Evolutionary conservation across 2,888 invertebrate genomes (phyloP), one percentile per base, ranked within the genome.

Genomic region (Phalangium opilio): DNA sequence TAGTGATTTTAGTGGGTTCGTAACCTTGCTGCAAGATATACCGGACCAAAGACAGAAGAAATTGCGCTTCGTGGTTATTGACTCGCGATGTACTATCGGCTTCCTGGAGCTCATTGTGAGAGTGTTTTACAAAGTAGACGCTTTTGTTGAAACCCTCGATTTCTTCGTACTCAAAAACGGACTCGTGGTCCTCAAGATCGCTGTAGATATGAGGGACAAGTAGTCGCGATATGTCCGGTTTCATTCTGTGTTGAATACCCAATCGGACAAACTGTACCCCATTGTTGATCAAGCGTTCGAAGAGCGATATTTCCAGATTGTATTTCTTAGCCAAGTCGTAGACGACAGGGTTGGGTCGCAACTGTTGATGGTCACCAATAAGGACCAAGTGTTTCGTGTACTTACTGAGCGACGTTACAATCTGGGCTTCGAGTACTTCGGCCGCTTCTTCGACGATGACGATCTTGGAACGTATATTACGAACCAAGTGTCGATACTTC

Each of bases 281-380:
- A 57, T 81, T 79, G 1, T 72, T 71, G 2, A 86, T 71, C 74
- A 86, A 75, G 8, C 86, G 72, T 60, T 87, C 86, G 66, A 87
- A 87, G 5, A 87, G 69, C 0, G 86, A 86, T 42, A 84, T 70
- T 50, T 83, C 81, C 49, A 85, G 63, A 36, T 79, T 74, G 61
- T 73, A 81, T 34, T 75, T 63, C 57, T 67, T 74, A 1, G 78
- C 78, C 45, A 85, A 66, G 40, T 71, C 70, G 63, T 76, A 80
- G 48, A 78, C 78, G 1, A 79, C 75, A 1, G 80, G 75, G 19
- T 73, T 74, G 0, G 86, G 87, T 27, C 78, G 70, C 1, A 89
- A 69, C 61, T 89, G 89, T 61, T 81, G 75, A 63, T 87, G 86
- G 64, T 87, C 85, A 40, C 79, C 77, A 74, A 62, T 49, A 49